Evolutionary conservation across 2,113 vertebrate species (phyloP).

Genomic region (Odontophorus gujanensis): DNA sequence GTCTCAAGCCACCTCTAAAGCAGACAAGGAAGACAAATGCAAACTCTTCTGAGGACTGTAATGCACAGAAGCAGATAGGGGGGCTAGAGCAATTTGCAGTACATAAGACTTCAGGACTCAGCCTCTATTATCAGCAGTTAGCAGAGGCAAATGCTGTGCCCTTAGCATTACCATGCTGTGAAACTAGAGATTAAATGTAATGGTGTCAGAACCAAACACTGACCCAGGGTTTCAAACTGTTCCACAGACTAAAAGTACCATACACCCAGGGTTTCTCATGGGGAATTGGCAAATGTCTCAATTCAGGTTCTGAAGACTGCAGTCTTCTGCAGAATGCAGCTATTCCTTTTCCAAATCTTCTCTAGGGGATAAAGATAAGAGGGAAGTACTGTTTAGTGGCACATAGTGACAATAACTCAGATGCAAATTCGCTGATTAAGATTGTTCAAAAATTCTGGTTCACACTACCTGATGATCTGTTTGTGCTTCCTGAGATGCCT

Average conservation of each 20-base stretch:
- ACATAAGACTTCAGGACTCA: neutral
- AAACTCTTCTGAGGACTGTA: neutral
- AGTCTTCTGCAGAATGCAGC: neutral
- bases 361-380: neutral
- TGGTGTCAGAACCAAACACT: neutral
- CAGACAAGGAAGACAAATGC: neutral
- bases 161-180: neutral
- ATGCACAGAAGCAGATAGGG: neutral
- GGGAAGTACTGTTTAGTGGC: neutral
- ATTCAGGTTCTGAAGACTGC: neutral
- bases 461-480: neutral
- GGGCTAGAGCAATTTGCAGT: neutral
- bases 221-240: neutral
- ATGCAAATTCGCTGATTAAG: neutral
- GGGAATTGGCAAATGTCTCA: neutral
- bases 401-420: neutral
- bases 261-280: neutral
- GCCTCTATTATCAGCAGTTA: neutral
- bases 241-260: neutral
- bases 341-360: neutral
- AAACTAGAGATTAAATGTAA: conserved; percentile 3
- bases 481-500: neutral
- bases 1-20: neutral
- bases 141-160: conserved; percentile 3
- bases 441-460: neutral